Base-by-base conservation (phyloP, 2,888 invertebrate genomes). In the Metellina segmentata region DNA sequence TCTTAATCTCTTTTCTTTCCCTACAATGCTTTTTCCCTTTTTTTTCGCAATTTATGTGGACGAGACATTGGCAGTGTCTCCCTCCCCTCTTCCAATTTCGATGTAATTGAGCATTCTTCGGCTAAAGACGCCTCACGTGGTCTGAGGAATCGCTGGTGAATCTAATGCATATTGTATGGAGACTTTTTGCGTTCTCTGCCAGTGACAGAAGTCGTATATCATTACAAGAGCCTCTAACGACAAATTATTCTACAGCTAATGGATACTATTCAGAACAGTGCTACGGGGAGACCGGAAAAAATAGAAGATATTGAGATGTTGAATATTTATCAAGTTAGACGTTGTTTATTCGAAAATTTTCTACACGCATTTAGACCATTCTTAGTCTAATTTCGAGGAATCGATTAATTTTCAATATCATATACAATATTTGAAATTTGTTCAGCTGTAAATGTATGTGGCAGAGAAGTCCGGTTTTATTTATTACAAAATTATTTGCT, bases 141-240 rank as follows among this genome's bases (percentile, higher is more conserved):
- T 71, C 71, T 87, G 88, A 88, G 81, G 88, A 88, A 88, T 88
- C 49, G 79, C 48, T 78, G 88, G 16, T 81, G 88, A 88, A 88
- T 81, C 88, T 88, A 88, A 88, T 88, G 81, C 88, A 88, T 88
- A 88, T 88, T 88, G 88, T 79, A 88, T 88, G 88, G 72, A 74
- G 74, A 88, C 72, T 88, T 88, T 81, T 88, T 88, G 88, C 88
- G 48, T 34, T 53, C 61, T 74, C 88, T 88, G 88, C 48, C 61
- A 49, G 53, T 81, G 88, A 53, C 88, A 88, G 88, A 81, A 88
- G 81, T 88, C 88, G 88, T 88, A 88, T 88, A 88, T 88, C 88
- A 88, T 88, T 88, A 88, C 88, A 81, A 88, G 88, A 81, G 81
- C 81, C 81, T 49, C 88, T 81, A 51, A 72, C 88, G 81, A 88